Evolutionary conservation across 2,113 vertebrate species (phyloP).

Genomic region (Potamarius usumacintae): DNA sequence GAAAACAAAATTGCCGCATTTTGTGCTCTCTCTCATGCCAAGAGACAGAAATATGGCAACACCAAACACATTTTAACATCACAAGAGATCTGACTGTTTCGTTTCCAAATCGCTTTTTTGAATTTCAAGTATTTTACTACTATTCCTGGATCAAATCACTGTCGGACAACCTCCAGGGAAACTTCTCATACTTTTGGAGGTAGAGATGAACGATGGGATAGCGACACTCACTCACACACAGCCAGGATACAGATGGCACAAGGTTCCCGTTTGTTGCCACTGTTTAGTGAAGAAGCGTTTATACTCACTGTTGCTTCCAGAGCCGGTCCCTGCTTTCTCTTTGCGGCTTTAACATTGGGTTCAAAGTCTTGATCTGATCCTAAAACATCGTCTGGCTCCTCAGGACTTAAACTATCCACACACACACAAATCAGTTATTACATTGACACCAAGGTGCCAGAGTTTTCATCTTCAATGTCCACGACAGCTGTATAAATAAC

Average conservation of each 20-base stretch:
- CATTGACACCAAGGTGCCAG: background rate
- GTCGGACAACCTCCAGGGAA: background rate
- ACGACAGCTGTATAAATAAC: background rate
- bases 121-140: background rate
- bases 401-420: conserved; percentile 51
- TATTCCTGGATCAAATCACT: background rate
- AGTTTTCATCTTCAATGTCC: background rate
- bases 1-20: background rate
- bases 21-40: background rate
- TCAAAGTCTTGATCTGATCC: conserved; percentile 76
- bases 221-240: background rate
- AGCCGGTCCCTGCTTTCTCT: conserved; percentile 51
- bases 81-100: background rate
- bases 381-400: conserved; percentile 56
- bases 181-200: background rate
- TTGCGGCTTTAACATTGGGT: conserved; percentile 55
- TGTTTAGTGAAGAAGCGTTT: background rate
- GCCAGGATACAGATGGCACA: background rate
- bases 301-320: conserved; percentile 41
- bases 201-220: background rate
- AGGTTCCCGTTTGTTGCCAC: background rate
- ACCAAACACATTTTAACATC: background rate
- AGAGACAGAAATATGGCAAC: background rate
- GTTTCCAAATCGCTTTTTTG: background rate
- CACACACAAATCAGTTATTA: conserved; percentile 26